Percentiles rank a stretch among this genome's conserved stretches.
These are phyloP conservation scores for Lumbricus terrestris DNA, from an alignment of 2,888 invertebrate genomes.

Conservation along the genomic window DNA sequence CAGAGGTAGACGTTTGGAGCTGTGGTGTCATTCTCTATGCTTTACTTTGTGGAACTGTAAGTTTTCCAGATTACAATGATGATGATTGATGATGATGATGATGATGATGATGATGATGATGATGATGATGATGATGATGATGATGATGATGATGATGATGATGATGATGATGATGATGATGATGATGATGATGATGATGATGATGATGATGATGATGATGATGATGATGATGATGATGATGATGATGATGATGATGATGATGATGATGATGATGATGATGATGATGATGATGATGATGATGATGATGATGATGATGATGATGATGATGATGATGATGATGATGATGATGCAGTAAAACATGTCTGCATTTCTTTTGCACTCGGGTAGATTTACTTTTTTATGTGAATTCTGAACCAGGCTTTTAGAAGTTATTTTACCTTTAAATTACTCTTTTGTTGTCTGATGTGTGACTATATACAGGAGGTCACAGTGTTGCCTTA, in stretches of 20 bases:
- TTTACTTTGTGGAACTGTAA: constrained; percentile 83
- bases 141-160: neutral
- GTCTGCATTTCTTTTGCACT: neutral
- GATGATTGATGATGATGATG: neutral
- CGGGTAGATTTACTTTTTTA: no score
- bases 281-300: neutral
- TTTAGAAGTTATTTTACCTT: no score
- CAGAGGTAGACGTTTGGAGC: constrained; percentile 99
- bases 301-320: neutral
- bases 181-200: neutral
- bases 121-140: neutral
- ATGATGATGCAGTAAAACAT: no score
- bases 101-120: neutral
- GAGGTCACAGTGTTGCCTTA: no score
- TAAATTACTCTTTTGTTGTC: no score
- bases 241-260: neutral
- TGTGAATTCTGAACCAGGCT: no score
- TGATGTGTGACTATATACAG: no score
- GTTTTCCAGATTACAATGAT: constrained; percentile 27
- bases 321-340: neutral
- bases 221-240: neutral
- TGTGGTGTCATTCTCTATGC: constrained; percentile 98
- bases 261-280: neutral
- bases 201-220: neutral
- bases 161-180: neutral